A percentile compares a stretch with the other conserved stretches of the same genome.
These are phyloP conservation scores for Pangasius mekongensis DNA, from an alignment of 2,797 vertebrate genomes.

Conservation along the genomic window DNA sequence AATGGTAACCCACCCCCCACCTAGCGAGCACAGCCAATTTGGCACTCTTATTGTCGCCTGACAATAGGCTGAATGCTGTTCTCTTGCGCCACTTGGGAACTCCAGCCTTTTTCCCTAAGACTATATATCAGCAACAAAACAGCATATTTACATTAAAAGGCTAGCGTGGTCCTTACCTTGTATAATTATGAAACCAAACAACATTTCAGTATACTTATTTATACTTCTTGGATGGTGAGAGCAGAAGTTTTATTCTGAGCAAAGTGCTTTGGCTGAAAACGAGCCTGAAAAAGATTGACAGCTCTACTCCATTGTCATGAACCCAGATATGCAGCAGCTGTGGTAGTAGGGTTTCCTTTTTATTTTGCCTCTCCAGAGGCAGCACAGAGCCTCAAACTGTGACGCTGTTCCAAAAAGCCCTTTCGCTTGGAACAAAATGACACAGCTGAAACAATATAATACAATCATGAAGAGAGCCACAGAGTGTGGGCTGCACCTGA, in stretches of 20 bases:
- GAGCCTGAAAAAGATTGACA: constrained; percentile 6
- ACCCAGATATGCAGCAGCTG: constrained; percentile 21
- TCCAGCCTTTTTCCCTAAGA: background rate
- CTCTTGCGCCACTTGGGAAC: background rate
- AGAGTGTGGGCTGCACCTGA: constrained; percentile 1
- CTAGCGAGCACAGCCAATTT: background rate
- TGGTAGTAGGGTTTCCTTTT: constrained; percentile 10
- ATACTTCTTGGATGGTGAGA: background rate
- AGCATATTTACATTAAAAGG: background rate
- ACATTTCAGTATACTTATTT: background rate
- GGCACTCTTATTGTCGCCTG: background rate
- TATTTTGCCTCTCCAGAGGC: constrained; percentile 12
- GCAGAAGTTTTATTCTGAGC: background rate
- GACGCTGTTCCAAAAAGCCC: constrained; percentile 16
- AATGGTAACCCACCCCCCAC: background rate
- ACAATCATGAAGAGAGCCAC: constrained; percentile 14
- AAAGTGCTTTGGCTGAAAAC: background rate
- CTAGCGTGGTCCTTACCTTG: background rate
- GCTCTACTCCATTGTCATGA: constrained; percentile 10
- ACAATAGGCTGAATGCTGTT: background rate
- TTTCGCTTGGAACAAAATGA: constrained; percentile 29
- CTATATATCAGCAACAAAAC: background rate
- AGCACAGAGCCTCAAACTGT: constrained; percentile 20
- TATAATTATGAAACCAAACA: background rate
- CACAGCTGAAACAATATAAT: constrained; percentile 28